A percentile compares a stretch with the other conserved stretches of the same genome.
These are phyloP conservation scores for Peromyscus melanophrys DNA, from an alignment of 2,797 vertebrate species.

Conservation along the genomic window DNA sequence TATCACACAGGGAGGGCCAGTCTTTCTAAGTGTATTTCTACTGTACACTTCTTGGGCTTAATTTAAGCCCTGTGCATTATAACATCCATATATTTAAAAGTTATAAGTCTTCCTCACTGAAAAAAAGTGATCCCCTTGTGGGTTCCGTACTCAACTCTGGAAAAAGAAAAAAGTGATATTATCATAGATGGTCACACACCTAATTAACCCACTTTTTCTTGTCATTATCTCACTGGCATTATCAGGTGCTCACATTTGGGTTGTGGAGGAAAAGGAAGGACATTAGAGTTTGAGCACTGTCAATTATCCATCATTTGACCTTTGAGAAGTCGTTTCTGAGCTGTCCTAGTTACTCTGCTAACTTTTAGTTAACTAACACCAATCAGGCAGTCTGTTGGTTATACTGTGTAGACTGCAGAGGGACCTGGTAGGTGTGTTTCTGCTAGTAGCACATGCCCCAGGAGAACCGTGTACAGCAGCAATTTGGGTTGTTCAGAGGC, in stretches of 20 bases:
- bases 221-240: not conserved
- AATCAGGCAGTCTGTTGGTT: not conserved
- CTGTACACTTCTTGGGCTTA: slow-evolving; percentile 85
- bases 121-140: not conserved
- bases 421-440: not conserved
- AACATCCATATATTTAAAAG: slow-evolving; percentile 84
- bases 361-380: not conserved
- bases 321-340: not conserved
- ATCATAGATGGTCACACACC: not conserved
- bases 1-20: slow-evolving; percentile 87
- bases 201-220: not conserved
- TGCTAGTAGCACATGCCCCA: not conserved
- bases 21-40: slow-evolving; percentile 86
- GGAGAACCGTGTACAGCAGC: not conserved
- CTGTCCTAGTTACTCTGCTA: not conserved
- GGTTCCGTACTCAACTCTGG: not conserved
- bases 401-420: not conserved
- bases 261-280: not conserved
- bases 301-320: not conserved
- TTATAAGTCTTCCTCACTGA: not conserved
- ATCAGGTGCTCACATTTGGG: not conserved
- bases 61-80: slow-evolving; percentile 85
- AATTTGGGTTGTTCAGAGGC: not conserved
- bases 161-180: not conserved
- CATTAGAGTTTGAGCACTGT: slow-evolving; percentile 21